Percentiles rank a stretch among this genome's conserved stretches.
These are phyloP conservation scores for Synanceia verrucosa DNA, from an alignment of 2,797 vertebrate species.

Conservation along the genomic window DNA sequence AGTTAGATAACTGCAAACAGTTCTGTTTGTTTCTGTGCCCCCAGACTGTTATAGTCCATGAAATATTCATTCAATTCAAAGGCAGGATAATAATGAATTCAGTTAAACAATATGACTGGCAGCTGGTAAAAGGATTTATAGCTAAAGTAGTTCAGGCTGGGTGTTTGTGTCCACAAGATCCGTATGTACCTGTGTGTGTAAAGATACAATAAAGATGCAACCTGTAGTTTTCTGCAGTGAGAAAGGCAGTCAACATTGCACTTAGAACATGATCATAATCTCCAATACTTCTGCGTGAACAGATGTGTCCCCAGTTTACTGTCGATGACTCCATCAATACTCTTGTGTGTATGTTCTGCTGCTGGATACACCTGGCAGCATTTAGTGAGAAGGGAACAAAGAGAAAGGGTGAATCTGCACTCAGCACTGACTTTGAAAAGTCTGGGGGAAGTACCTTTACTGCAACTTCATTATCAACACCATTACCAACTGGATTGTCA, in stretches of 20 bases:
- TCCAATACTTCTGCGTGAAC: constrained; percentile 27
- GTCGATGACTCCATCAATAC: constrained; percentile 56
- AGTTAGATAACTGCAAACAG: constrained; percentile 41
- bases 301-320: constrained; percentile 28
- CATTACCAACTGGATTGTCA: constrained; percentile 2
- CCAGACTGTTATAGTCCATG: constrained; percentile 44
- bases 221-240: background rate
- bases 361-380: constrained; percentile 47
- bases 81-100: constrained; percentile 36
- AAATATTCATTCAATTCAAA: constrained; percentile 67
- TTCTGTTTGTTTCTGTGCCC: constrained; percentile 44
- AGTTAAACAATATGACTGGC: constrained; percentile 35
- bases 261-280: constrained; percentile 20
- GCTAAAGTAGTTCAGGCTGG: background rate
- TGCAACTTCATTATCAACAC: constrained; percentile 11
- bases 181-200: background rate
- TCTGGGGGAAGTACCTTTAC: background rate
- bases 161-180: background rate
- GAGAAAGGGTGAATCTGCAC: constrained; percentile 8
- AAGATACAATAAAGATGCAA: background rate
- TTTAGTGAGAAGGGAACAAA: constrained; percentile 30
- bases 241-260: constrained; percentile 8
- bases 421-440: constrained; percentile 39
- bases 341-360: constrained; percentile 5
- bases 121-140: constrained; percentile 12